Conservation (phyloP, 2,113 vertebrate species). For the Brachypteracias leptosomus region DNA sequence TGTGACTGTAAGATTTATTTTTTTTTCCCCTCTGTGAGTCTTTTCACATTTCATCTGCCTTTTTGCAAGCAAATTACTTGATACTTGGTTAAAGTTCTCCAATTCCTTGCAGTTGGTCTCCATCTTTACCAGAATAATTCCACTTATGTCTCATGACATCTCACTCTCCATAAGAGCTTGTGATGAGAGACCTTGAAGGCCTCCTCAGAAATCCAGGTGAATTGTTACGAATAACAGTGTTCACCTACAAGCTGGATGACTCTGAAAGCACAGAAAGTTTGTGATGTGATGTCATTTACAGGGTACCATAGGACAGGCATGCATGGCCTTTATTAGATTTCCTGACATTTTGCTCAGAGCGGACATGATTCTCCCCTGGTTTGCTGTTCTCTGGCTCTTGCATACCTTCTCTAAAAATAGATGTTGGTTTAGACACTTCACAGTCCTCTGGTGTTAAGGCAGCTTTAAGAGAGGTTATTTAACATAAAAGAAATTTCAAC, state of each 20-base stretch:
- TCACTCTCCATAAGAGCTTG: not conserved
- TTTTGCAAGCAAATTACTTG: not conserved
- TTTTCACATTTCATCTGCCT: not conserved
- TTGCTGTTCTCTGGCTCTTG: not conserved
- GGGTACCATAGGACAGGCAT: not conserved
- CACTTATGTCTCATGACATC: not conserved
- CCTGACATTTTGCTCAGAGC: not conserved
- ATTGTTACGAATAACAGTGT: not conserved
- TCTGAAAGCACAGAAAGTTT: not conserved
- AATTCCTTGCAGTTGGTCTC: not conserved
- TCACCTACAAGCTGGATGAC: not conserved
- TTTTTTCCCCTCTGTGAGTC: not conserved
- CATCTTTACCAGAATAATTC: not conserved
- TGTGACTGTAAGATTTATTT: not conserved
- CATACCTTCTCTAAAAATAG: slow-evolving; percentile 1
- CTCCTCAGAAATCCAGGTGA: not conserved
- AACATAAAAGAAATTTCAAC: not conserved
- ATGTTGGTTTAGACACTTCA: not conserved
- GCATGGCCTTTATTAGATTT: not conserved
- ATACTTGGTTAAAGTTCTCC: not conserved
- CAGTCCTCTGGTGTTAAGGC: not conserved
- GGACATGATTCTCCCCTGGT: not conserved
- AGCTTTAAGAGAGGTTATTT: not conserved
- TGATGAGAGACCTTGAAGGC: not conserved
- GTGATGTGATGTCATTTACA: not conserved